phyloP scores from a whole-genome alignment of 2,797 vertebrate species.

The Capromys pilorides region DNA sequence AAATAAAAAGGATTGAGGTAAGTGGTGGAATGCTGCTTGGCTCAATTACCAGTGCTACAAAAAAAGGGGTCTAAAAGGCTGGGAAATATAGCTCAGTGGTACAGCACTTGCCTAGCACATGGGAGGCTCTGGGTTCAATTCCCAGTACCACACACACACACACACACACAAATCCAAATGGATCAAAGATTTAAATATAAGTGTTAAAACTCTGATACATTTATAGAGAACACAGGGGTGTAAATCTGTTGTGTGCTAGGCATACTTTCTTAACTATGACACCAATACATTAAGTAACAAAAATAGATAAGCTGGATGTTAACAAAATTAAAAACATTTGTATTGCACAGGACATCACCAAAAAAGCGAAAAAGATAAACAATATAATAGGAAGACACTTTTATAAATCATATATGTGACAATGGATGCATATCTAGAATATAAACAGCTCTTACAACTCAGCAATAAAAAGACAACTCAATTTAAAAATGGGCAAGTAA shows the following conservation, averaged over 20 bases:
- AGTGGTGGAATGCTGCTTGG: not conserved
- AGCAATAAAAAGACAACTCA: not conserved
- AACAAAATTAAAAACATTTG: not conserved
- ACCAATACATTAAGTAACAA: not conserved
- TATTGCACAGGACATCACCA: not conserved
- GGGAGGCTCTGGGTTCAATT: not conserved
- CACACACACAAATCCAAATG: not conserved
- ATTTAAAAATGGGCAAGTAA: not conserved
- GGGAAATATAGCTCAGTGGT: not conserved
- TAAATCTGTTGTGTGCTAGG: not conserved
- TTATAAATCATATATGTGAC: not conserved
- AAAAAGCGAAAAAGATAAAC: not conserved
- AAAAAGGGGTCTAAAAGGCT: too few relatives aligned
- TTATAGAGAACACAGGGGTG: not conserved
- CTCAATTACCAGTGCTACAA: not conserved
- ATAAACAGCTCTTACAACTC: not conserved
- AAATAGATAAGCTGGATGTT: not conserved
- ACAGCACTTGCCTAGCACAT: too few relatives aligned
- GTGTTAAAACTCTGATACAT: not conserved
- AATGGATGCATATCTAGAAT: not conserved
- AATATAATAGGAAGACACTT: not conserved
- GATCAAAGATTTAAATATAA: not conserved
- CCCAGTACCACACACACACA: not conserved
- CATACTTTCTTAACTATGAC: not conserved
- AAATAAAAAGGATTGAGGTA: not conserved